Evolutionary conservation across 2,797 vertebrate species (phyloP), one percentile per base, ranked within the genome.

Genomic region (Smutsia gigantea): DNA sequence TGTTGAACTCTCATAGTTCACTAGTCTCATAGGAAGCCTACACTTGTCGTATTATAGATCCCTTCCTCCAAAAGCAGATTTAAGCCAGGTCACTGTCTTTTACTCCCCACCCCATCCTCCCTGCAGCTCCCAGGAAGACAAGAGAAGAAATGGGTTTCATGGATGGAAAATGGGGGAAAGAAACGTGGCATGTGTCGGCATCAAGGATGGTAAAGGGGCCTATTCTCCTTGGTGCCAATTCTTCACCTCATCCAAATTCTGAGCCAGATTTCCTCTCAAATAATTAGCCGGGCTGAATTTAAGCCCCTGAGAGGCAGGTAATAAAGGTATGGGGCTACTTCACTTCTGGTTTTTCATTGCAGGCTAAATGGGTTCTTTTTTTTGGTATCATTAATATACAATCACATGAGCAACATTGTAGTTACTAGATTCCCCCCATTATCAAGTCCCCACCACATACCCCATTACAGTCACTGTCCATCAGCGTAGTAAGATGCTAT

Each of bases 1-100:
- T 12, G 49, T 66, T 57, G 17, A 88, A 64, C 49, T n/a, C 64
- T 59, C 42, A 59, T 25, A 27, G 37, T 5, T 93, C 63, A 78
- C 31, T 61, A 59, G 18, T 72, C 42, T 90, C 59, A 31, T 53
- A 83, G 78, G 55, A 94, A 95, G 89, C 53, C 21, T 29, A 87
- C 34, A 66, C 17, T 14, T 19, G 21, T 79, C 55, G 51, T 57
- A 37, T 72, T 59, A 71, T 0, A 68, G 64, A 53, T 31, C 34
- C 59, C 23, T 71, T 61, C n/a, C 49, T 87, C 46, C 18, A 25
- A 68, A 96, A 91, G 89, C 78, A 51, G 15, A 61, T 86, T 95
- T 93, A 23, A 94, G 34, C 90, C 71, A 71, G 15, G 18, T 57
- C 37, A 21, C 66, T 93, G 4, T 57, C 72, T 85, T 87, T 57